Evolutionary conservation across 2,888 invertebrate species (phyloP).

Genomic region (Diarsia brunnea): DNA sequence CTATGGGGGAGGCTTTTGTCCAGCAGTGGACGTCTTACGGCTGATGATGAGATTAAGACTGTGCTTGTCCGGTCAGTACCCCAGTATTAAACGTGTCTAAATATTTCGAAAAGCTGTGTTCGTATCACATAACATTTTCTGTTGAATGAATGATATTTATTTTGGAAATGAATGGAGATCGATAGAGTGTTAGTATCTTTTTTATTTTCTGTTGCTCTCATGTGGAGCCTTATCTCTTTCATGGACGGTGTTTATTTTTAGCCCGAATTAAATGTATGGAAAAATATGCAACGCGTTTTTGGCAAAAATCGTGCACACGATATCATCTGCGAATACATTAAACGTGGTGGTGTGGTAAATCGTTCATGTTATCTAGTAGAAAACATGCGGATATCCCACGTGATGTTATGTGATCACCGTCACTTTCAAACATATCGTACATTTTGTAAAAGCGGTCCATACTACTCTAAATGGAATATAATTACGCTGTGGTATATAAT

Average conservation of each 20-base stretch:
- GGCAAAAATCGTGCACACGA: neutral
- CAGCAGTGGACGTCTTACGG: no score
- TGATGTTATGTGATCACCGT: no score
- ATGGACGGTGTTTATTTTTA: neutral
- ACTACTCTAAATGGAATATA: no score
- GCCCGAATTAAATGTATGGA: neutral
- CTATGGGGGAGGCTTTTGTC: no score
- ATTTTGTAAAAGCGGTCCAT: no score
- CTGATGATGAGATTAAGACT: no score
- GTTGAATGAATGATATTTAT: no score
- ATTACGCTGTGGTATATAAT: no score
- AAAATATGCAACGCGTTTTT: conserved; percentile 2
- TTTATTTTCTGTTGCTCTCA: neutral
- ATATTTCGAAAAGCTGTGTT: neutral
- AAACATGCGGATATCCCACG: neutral
- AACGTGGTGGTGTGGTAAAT: neutral
- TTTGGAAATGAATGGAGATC: no score
- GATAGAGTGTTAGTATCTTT: no score
- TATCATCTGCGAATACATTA: neutral
- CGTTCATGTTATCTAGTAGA: no score
- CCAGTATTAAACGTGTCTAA: neutral
- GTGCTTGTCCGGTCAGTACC: neutral
- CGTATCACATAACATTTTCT: neutral
- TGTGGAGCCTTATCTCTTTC: neutral
- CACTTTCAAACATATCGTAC: no score